These are phyloP conservation scores for Nerophis lumbriciformis DNA, from an alignment of 2,113 vertebrate genomes.

Conservation along the genomic window DNA sequence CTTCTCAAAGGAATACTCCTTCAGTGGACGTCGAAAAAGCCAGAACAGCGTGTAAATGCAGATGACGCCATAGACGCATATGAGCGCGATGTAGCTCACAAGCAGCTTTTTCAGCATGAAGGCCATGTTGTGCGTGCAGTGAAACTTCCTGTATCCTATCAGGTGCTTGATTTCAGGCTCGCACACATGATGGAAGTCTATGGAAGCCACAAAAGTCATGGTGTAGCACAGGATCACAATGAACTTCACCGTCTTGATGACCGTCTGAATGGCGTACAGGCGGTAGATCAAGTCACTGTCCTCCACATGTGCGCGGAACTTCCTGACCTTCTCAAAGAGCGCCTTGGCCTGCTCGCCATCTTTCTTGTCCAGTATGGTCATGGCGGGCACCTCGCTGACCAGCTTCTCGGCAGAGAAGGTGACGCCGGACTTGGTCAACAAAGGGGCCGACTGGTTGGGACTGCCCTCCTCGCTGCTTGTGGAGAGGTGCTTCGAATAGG, in stretches of 20 bases:
- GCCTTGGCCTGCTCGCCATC: conserved; percentile 98
- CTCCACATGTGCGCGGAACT: conserved; percentile 93
- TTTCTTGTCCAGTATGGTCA: conserved; percentile 97
- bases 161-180: conserved; percentile 87
- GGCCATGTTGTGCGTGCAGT: conserved; percentile 97
- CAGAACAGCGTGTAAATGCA: conserved; percentile 96
- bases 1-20: conserved; percentile 98
- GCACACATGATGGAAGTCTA: conserved; percentile 89
- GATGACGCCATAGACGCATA: conserved; percentile 90
- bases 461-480: conserved; percentile 95
- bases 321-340: conserved; percentile 94
- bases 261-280: conserved; percentile 91
- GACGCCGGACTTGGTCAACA: conserved; percentile 86
- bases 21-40: conserved; percentile 91
- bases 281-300: conserved; percentile 97
- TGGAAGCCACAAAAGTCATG: conserved; percentile 89
- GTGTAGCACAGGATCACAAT: conserved; percentile 95
- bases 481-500: conserved; percentile 89
- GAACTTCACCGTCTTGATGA: conserved; percentile 96
- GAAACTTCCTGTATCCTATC: conserved; percentile 87
- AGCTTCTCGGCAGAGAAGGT: conserved; percentile 94
- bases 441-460: conserved; percentile 86
- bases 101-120: conserved; percentile 96
- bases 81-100: conserved; percentile 94
- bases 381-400: conserved; percentile 86